A percentile compares a stretch with the other conserved stretches of the same genome.
Evolutionary conservation across 2,113 vertebrate species (phyloP).

Genomic region (Vulpes lagopus): DNA sequence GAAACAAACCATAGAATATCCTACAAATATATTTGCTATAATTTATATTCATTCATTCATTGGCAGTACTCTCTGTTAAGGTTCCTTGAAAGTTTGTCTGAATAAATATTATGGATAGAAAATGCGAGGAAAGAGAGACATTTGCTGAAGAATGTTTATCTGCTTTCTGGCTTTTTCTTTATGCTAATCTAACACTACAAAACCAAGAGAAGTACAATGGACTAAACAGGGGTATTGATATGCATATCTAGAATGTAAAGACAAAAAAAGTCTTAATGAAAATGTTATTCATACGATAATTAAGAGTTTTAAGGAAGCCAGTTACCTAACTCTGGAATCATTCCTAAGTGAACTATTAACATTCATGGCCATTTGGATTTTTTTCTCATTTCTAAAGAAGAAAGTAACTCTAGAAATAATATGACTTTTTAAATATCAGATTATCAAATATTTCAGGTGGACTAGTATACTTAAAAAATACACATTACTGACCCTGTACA

Average conservation of each 20-base stretch:
- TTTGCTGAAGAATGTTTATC: background rate
- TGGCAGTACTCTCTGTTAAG: constrained; percentile 7
- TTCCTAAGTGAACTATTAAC: background rate
- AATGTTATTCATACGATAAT: background rate
- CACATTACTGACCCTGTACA: background rate
- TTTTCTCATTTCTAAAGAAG: constrained; percentile 54
- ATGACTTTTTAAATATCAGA: background rate
- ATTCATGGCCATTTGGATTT: background rate
- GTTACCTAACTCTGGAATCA: background rate
- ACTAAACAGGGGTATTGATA: background rate
- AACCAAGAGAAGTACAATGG: background rate
- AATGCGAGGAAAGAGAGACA: background rate
- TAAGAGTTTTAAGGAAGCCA: background rate
- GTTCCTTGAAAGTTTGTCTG: background rate
- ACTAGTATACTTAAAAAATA: background rate
- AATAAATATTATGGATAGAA: constrained; percentile 40
- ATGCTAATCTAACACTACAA: background rate
- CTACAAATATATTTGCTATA: constrained; percentile 20
- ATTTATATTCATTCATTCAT: constrained; percentile 25
- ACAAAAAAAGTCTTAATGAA: background rate
- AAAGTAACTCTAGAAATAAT: constrained; percentile 27
- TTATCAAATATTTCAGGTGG: constrained; percentile 42
- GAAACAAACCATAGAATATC: background rate
- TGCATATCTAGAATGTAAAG: background rate
- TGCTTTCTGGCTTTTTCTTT: background rate